Conservation (phyloP, 2,113 vertebrate genomes). For the Solea solea region DNA sequence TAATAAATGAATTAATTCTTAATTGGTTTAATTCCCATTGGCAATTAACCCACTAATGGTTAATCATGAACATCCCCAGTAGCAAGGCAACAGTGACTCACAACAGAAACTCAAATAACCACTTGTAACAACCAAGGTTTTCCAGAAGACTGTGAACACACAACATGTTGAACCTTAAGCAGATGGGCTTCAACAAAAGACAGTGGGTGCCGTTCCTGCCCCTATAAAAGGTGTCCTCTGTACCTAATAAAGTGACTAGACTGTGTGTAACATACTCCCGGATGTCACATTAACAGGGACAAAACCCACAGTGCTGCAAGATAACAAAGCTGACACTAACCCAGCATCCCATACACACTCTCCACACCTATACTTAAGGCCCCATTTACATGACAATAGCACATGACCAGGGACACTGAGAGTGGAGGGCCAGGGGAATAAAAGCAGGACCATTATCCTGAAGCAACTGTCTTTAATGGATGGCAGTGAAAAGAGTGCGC, state of each 20-base stretch:
- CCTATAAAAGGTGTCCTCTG: too few relatives aligned
- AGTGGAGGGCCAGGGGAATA: conserved; percentile 25
- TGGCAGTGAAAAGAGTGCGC: conserved; percentile 33
- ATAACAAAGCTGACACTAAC: conserved; percentile 66
- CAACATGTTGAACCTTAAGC: too few relatives aligned
- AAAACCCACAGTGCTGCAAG: conserved; percentile 23
- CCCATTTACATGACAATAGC: conserved; percentile 71
- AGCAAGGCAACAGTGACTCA: too few relatives aligned
- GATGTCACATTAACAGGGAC: conserved; percentile 8
- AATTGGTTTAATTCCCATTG: too few relatives aligned
- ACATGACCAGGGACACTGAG: conserved; percentile 25
- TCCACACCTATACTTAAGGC: conserved; percentile 33
- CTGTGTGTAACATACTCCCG: conserved; percentile 11
- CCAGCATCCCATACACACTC: conserved; percentile 30
- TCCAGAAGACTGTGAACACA: too few relatives aligned
- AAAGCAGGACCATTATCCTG: conserved; percentile 41
- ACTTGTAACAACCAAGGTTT: too few relatives aligned
- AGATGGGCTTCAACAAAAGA: too few relatives aligned
- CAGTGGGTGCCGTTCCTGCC: too few relatives aligned
- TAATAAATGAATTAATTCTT: too few relatives aligned
- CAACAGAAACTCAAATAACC: too few relatives aligned
- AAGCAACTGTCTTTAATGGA: conserved; percentile 48
- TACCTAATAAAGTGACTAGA: neutral
- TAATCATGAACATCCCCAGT: too few relatives aligned
- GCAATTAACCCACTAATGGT: too few relatives aligned